Base-by-base conservation (phyloP, 2,888 invertebrate genomes). In the Tipula lateralis region DNA sequence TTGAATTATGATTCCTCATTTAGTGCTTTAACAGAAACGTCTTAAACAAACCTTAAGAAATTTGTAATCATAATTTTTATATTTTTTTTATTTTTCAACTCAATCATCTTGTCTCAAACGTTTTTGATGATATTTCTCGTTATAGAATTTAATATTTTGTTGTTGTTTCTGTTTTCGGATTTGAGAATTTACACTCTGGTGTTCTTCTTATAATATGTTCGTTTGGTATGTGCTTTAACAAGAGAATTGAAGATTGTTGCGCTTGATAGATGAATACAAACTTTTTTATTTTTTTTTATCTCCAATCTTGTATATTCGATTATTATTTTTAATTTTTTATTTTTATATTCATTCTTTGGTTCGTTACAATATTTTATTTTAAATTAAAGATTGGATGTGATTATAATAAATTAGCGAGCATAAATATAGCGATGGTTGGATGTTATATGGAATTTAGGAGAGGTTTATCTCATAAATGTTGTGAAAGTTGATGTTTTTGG, bases 1-100 rank as follows among this genome's bases (percentile, higher is more conserved):
- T 66, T 66, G 66, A 66, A 66, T 66, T 66, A 66, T 66, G 66
- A 66, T 66, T 66, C 66, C 66, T 66, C 66, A 66, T 66, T 66
- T 66, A 66, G 66, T 66, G 24, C 24, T 66, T 66, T 66, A 66
- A 66, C 66, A 66, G 12, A 66, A 19, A 24, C 66, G 66, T 66
- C 66, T 66, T 66, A 66, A 66, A 66, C 66, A 66, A 66, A 24
- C 66, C 66, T 66, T 66, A 66, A 66, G 66, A 66, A 66, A 66
- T 66, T 66, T 66, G 66, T 66, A 66, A 66, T 66, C 66, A 66
- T 66, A 66, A 24, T 66, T 66, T 66, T 66, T 4, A 32, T 39
- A 0, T 39, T 39, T 39, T 39, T 39, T 39, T 12, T 50, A 50
- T 24, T 9, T 66, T 66, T 66, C 24, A 24, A 66, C 66, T 66